Evolutionary conservation across 1,140 invertebrate species (phyloP), one percentile per base, ranked within the genome.

Genomic region (Zaprionus lachaisei): DNA sequence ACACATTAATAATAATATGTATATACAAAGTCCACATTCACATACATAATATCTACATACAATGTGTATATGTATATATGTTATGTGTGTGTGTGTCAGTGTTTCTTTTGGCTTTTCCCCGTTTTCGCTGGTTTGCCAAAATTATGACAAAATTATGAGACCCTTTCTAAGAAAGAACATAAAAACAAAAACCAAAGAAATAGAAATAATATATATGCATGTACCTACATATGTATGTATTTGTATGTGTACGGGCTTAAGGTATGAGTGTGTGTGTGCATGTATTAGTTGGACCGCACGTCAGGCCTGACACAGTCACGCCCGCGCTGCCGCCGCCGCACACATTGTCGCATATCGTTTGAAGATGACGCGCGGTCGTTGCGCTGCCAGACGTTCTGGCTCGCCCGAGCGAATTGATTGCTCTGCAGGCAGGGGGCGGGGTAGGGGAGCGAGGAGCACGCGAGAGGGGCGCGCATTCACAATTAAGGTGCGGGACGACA

Each of bases 111-210:
- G 73, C 83, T 80, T 66, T 61, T 56, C 87, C 83, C 84, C 73
- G 63, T 69, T 67, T 57, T 26, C 20, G 70, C 58, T 79, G 67
- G 54, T 47, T 79, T 86, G 83, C 83, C 83, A 86, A 86, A 85
- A 86, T 80, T 87, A 86, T 86, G 83, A 87, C 80, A 86, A 86
- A 78, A 81, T 87, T 80, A 89, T 86, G 84, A 86, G 79, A 89
- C 83, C 86, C 83, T 89, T 86, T 87, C 84, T 80, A 76, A 69
- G 77, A 85, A 83, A 79, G 83, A 69, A 71, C 41, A 84, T 77
- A 63, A 77, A 65, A 72, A 65, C 61, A 76, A 65, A 71, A 71
- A 24, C 26, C 41, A 75, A 49, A 71, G 66, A 68, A 71, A 62
- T 69, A 61, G 63, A 54, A 61, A 80, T 70, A 74, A 34, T 31